These are phyloP conservation scores for Spilarctia lutea DNA, from an alignment of 2,888 invertebrate genomes.

Conservation along the genomic window DNA sequence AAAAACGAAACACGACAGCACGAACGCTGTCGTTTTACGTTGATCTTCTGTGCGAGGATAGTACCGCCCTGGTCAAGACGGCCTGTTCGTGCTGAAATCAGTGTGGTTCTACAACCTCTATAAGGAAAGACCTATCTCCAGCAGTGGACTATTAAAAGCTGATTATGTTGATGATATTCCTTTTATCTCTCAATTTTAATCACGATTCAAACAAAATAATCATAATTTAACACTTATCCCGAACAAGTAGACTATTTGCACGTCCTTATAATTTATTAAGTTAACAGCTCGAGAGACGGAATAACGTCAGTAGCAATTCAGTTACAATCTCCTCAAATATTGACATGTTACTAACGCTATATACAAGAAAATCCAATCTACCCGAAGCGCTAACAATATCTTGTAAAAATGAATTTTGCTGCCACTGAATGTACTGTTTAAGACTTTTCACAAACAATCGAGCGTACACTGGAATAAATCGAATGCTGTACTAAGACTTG, in stretches of 20 bases:
- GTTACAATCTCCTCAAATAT: slow-evolving; percentile 1
- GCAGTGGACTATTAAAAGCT: no score
- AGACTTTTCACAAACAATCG: slow-evolving; percentile 13
- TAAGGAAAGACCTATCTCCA: no score
- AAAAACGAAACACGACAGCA: no score
- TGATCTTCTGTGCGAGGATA: no score
- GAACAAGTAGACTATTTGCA: background rate
- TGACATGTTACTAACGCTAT: background rate
- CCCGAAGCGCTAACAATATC: slow-evolving; percentile 7
- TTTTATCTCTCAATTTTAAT: background rate
- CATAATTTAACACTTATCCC: background rate
- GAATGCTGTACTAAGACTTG: slow-evolving; percentile 16
- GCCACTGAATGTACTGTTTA: slow-evolving; percentile 9
- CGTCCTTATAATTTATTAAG: background rate
- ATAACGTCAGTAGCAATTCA: background rate
- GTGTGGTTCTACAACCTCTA: no score
- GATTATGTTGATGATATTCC: no score
- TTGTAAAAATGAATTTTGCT: slow-evolving; percentile 12
- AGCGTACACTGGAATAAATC: slow-evolving; percentile 18
- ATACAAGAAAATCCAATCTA: slow-evolving; percentile 16
- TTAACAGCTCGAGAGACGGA: background rate
- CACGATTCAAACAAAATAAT: background rate
- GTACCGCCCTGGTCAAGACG: no score
- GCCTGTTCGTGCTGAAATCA: no score
- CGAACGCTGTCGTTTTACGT: no score